These are phyloP conservation scores for Entomobrya proxima DNA, from an alignment of 2,888 invertebrate species.

Conservation along the genomic window DNA sequence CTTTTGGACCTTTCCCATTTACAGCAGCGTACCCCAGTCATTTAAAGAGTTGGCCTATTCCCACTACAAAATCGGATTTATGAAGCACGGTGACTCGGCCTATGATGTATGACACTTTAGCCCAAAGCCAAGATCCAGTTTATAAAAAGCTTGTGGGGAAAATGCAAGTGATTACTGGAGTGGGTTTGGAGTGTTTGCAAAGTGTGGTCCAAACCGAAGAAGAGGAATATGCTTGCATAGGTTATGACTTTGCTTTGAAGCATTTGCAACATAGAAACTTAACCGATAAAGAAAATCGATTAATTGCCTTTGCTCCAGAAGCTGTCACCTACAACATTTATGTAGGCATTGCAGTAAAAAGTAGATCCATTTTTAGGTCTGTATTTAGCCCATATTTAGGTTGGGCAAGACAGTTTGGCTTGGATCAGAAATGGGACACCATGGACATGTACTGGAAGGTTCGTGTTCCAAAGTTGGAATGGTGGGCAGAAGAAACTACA, in stretches of 20 bases:
- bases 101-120: neutral
- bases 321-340: neutral
- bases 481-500: too few relatives aligned
- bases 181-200: neutral
- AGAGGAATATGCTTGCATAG: neutral
- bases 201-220: neutral
- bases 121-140: neutral
- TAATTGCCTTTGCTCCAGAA: neutral
- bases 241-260: neutral
- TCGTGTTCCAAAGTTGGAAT: neutral
- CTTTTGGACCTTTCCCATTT: neutral
- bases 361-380: neutral
- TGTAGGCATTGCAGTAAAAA: neutral
- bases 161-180: neutral
- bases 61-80: neutral
- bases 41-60: neutral
- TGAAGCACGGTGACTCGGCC: neutral
- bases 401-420: neutral
- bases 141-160: neutral
- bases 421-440: neutral
- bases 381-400: neutral
- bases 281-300: neutral
- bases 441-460: neutral
- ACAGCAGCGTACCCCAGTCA: neutral
- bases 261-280: neutral